A percentile compares a stretch with the other conserved stretches of the same genome.
Conservation (phyloP, 1,140 invertebrate species). For the Achatina immaculata region DNA sequence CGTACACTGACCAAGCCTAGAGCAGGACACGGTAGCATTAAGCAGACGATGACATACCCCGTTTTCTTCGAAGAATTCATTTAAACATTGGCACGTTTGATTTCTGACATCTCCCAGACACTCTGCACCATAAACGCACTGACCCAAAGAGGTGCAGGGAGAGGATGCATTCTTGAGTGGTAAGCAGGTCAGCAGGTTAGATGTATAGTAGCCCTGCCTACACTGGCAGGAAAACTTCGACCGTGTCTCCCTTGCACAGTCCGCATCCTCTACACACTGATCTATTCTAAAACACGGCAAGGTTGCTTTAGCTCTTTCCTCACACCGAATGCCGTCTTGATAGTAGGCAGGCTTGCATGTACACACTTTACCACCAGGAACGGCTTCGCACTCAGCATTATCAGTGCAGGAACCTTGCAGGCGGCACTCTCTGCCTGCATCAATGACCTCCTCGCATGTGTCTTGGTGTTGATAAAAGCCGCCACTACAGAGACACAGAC, state of each 20-base stretch:
- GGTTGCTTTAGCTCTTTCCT: conserved; percentile 20
- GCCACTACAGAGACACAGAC: conserved; percentile 31
- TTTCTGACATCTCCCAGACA: conserved; percentile 9
- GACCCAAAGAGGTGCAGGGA: conserved; percentile 23
- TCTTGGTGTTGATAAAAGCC: conserved; percentile 27
- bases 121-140: conserved; percentile 39
- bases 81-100: conserved; percentile 31
- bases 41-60: conserved; percentile 23
- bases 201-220: conserved; percentile 21
- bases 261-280: conserved; percentile 37
- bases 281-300: conserved; percentile 30
- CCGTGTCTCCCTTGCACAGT: conserved; percentile 23
- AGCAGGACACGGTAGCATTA: conserved; percentile 31
- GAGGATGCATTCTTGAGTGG: conserved; percentile 1
- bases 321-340: conserved; percentile 17
- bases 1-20: conserved; percentile 26
- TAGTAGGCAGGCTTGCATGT: conserved; percentile 28
- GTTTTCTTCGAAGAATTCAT: conserved; percentile 24
- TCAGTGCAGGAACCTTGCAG: conserved; percentile 28
- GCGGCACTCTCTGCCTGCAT: conserved; percentile 14
- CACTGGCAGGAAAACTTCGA: conserved; percentile 6
- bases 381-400: conserved; percentile 18
- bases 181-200: not conserved
- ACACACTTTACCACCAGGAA: conserved; percentile 30
- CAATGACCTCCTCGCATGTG: conserved; percentile 20